These are phyloP conservation scores for Anadara kagoshimensis DNA, from an alignment of 1,140 invertebrate genomes.

Conservation along the genomic window DNA sequence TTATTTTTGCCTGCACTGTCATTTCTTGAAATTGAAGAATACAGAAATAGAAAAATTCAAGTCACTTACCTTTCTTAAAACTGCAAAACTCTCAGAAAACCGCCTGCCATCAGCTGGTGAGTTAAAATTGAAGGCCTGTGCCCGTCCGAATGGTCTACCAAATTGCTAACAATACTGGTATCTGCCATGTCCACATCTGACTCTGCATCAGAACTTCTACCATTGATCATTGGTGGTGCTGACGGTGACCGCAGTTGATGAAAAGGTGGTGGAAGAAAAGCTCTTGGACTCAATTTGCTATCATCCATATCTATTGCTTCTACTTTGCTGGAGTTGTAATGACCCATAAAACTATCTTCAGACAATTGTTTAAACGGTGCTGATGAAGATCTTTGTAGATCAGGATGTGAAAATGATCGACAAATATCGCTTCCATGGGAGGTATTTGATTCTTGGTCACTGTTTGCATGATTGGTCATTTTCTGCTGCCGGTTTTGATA, in stretches of 20 bases:
- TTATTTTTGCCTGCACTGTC: too few species aligned
- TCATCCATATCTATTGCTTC: constrained; percentile 49
- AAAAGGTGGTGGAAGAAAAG: constrained; percentile 48
- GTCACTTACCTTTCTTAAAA: constrained; percentile 16
- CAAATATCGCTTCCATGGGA: constrained; percentile 39
- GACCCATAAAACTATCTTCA: constrained; percentile 26
- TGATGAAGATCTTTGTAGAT: constrained; percentile 50
- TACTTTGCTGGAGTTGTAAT: constrained; percentile 29
- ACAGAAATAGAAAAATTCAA: too few species aligned
- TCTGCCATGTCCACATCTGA: constrained; percentile 24
- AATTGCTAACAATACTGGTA: constrained; percentile 30
- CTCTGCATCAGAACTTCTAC: constrained; percentile 49
- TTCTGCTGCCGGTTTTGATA: constrained; percentile 64
- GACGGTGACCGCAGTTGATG: constrained; percentile 59
- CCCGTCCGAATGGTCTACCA: constrained; percentile 37
- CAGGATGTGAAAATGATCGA: constrained; percentile 33
- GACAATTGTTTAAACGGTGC: constrained; percentile 47
- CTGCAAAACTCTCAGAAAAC: constrained; percentile 23
- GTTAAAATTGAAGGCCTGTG: constrained; percentile 29
- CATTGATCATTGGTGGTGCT: constrained; percentile 55
- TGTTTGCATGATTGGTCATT: constrained; percentile 45
- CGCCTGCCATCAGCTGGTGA: constrained; percentile 32
- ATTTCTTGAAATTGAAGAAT: too few species aligned
- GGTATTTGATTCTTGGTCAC: constrained; percentile 61
- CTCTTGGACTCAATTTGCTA: constrained; percentile 60